Percentiles rank a stretch among this genome's conserved stretches.
These are phyloP conservation scores for Tetramorium parvispinum DNA, from an alignment of 1,140 invertebrate species.

Conservation along the genomic window DNA sequence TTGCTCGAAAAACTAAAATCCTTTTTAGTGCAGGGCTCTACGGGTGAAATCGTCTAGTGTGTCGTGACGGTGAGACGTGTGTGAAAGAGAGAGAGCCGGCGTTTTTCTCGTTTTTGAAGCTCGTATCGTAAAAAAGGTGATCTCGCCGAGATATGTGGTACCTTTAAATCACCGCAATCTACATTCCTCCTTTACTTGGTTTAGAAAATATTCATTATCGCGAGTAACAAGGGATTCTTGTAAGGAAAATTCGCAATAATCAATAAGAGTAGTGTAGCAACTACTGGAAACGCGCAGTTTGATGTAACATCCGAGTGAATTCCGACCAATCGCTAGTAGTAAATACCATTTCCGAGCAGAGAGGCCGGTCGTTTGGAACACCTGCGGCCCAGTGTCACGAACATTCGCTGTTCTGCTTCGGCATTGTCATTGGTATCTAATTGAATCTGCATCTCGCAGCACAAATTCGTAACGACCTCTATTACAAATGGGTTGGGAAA, in stretches of 20 bases:
- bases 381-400: slow-evolving; percentile 55
- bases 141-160: neutral
- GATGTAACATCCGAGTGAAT: slow-evolving; percentile 53
- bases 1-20: neutral
- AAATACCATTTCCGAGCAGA: slow-evolving; percentile 55
- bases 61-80: neutral
- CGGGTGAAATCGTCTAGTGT: neutral
- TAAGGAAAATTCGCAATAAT: neutral
- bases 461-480: slow-evolving; percentile 42
- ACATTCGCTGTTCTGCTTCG: slow-evolving; percentile 23
- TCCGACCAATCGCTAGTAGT: slow-evolving; percentile 52
- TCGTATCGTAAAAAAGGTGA: neutral
- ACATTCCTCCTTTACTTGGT: neutral
- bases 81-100: neutral
- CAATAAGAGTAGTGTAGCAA: slow-evolving; percentile 29
- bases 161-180: neutral
- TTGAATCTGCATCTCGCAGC: slow-evolving; percentile 56
- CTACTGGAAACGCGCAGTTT: slow-evolving; percentile 11
- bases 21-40: neutral
- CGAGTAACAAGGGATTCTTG: neutral
- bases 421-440: slow-evolving; percentile 56
- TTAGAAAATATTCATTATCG: neutral
- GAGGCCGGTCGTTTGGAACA: slow-evolving; percentile 49
- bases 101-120: neutral
- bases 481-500: slow-evolving; percentile 50